A percentile compares a stretch with the other conserved stretches of the same genome.
Evolutionary conservation across 1,140 invertebrate species (phyloP).

Genomic region (Halictus rubicundus): DNA sequence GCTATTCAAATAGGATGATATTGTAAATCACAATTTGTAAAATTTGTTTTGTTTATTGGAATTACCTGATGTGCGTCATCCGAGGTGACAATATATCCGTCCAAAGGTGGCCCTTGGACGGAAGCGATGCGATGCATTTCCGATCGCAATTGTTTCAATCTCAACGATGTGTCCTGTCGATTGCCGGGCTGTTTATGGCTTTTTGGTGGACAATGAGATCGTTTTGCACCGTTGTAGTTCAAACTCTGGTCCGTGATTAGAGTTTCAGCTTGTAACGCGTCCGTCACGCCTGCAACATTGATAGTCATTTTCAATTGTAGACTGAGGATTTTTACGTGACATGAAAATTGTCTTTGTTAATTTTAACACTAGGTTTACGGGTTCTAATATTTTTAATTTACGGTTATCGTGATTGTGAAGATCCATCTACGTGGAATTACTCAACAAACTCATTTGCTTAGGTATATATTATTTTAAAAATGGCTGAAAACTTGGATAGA

Average conservation of each 20-base stretch:
- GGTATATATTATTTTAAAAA: too few species aligned
- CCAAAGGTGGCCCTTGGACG: constrained; percentile 83
- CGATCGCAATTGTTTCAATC: constrained; percentile 83
- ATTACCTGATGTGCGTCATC: constrained; percentile 90
- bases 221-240: constrained; percentile 69
- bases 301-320: too few species aligned
- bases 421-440: too few species aligned
- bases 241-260: constrained; percentile 41
- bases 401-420: neutral
- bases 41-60: neutral
- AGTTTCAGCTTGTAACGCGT: constrained; percentile 30
- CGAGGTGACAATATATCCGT: constrained; percentile 89
- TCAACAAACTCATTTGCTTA: too few species aligned
- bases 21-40: neutral
- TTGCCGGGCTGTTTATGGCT: constrained; percentile 67
- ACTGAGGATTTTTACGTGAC: too few species aligned
- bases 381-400: too few species aligned
- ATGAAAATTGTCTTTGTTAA: too few species aligned
- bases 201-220: constrained; percentile 65
- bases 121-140: constrained; percentile 84
- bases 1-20: too few species aligned
- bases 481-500: too few species aligned
- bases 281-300: constrained; percentile 50
- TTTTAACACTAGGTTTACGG: too few species aligned
- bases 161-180: constrained; percentile 75